Evolutionary conservation across 2,888 invertebrate species (phyloP).

Genomic region (Melanophora roralis): DNA sequence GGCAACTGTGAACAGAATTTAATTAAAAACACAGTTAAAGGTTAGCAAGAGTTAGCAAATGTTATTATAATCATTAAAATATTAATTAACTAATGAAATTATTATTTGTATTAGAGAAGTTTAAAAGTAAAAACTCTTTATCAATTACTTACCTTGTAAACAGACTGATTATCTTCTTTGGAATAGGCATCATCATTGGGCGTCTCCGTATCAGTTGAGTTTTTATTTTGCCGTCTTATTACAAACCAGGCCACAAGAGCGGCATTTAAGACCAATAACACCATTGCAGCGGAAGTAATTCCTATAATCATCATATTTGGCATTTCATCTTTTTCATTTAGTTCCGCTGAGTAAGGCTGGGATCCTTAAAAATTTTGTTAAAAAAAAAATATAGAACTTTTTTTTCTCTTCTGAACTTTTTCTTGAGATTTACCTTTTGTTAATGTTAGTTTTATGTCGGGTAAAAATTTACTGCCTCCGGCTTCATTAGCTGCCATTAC

Average conservation of each 20-base stretch:
- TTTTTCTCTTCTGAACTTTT: too few species aligned
- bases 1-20: constrained; percentile 68
- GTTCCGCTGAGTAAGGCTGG: constrained; percentile 70
- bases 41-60: constrained; percentile 36
- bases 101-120: background rate
- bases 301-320: constrained; percentile 76
- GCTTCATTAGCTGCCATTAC: constrained; percentile 75
- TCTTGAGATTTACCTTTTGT: constrained; percentile 65
- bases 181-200: constrained; percentile 75
- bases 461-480: constrained; percentile 73
- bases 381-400: background rate
- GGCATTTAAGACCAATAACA: constrained; percentile 71
- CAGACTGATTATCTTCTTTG: constrained; percentile 74
- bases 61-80: constrained; percentile 7
- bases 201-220: constrained; percentile 71
- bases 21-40: background rate
- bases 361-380: constrained; percentile 62
- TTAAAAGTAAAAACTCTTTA: background rate
- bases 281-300: constrained; percentile 74
- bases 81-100: constrained; percentile 4
- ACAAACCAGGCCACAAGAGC: constrained; percentile 75
- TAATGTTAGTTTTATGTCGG: constrained; percentile 70
- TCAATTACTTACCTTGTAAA: constrained; percentile 70
- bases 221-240: constrained; percentile 73
- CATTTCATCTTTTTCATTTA: constrained; percentile 74